A percentile compares a stretch with the other conserved stretches of the same genome.
Evolutionary conservation across 2,888 invertebrate genomes (phyloP).

Genomic region (Acrobeloides nanus): DNA sequence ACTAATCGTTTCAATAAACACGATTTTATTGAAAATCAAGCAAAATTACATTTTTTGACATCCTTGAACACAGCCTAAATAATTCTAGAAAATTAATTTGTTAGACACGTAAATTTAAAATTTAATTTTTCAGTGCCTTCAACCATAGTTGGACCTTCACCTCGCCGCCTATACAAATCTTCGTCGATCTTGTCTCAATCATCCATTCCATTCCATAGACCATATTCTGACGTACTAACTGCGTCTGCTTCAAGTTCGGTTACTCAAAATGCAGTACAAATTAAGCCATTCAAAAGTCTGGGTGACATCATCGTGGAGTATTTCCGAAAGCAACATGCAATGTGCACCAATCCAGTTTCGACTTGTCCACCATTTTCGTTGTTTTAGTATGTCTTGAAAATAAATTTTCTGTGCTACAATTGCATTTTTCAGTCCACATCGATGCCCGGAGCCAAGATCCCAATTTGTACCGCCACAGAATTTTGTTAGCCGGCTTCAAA

Average conservation of each 20-base stretch:
- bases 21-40: no score
- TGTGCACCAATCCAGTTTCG: conserved; percentile 92
- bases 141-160: no score
- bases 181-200: conserved; percentile 12
- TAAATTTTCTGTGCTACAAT: neutral
- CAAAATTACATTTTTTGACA: no score
- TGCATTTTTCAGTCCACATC: conserved; percentile 70
- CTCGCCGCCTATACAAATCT: conserved; percentile 3
- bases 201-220: conserved; percentile 13
- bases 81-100: no score
- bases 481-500: conserved; percentile 54
- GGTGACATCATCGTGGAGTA: conserved; percentile 92
- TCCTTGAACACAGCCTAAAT: no score
- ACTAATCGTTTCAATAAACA: no score
- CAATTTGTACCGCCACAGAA: conserved; percentile 21
- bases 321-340: conserved; percentile 87
- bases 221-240: no score
- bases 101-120: no score
- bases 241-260: no score
- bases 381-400: conserved; percentile 65
- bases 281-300: conserved; percentile 60
- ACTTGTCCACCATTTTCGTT: conserved; percentile 93
- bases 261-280: conserved; percentile 3
- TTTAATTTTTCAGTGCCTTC: no score
- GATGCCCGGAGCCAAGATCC: conserved; percentile 68